Evolutionary conservation across 2,888 invertebrate genomes (phyloP).

Genomic region (Eretmocerus hayati): DNA sequence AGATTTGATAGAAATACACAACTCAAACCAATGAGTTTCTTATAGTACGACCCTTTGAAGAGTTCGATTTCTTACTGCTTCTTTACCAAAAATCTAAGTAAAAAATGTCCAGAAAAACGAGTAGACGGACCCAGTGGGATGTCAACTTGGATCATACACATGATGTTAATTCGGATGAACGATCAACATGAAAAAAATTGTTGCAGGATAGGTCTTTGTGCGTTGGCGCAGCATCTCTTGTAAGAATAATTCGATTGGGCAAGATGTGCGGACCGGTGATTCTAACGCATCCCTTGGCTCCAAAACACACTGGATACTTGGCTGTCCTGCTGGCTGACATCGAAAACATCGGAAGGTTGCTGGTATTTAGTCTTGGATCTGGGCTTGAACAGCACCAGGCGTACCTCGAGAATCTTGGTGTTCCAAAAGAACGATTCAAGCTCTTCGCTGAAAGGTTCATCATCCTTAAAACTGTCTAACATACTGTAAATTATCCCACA

Average conservation of each 20-base stretch:
- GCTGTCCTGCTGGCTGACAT: constrained; percentile 60
- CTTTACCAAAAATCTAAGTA: too few species aligned
- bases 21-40: too few species aligned
- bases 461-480: too few species aligned
- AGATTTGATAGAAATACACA: too few species aligned
- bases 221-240: constrained; percentile 69
- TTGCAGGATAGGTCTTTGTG: constrained; percentile 71
- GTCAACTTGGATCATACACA: too few species aligned
- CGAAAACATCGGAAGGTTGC: constrained; percentile 53
- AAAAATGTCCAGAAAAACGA: too few species aligned
- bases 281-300: constrained; percentile 73
- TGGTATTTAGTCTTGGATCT: constrained; percentile 58
- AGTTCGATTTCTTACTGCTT: too few species aligned
- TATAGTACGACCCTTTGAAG: too few species aligned
- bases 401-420: constrained; percentile 63
- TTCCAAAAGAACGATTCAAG: constrained; percentile 45
- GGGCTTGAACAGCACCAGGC: constrained; percentile 55
- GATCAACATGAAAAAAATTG: not conserved
- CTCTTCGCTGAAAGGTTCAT: constrained; percentile 38
- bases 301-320: constrained; percentile 71
- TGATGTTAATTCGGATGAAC: too few species aligned
- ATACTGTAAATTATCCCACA: too few species aligned
- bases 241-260: constrained; percentile 59
- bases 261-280: constrained; percentile 67
- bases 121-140: too few species aligned